These are phyloP conservation scores for Lepidocyrtoides sp. DNA, from an alignment of 2,888 invertebrate species.

Conservation along the genomic window DNA sequence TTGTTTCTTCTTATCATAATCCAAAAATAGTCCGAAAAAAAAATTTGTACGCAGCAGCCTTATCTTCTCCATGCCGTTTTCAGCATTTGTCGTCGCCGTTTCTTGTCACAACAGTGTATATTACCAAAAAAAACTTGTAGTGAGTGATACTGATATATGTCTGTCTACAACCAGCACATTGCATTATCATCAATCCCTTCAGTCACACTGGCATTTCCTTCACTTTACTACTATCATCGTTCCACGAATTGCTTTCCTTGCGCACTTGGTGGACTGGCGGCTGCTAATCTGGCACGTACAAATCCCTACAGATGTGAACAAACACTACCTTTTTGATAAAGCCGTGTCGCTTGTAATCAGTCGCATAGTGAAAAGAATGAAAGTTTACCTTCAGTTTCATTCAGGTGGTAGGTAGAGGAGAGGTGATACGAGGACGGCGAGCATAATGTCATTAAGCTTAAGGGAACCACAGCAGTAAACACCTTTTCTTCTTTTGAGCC, in stretches of 20 bases:
- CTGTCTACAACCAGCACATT: not conserved
- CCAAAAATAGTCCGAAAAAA: conserved; percentile 47
- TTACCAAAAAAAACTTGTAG: not conserved
- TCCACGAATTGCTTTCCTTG: conserved; percentile 35
- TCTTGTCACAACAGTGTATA: conserved; percentile 14
- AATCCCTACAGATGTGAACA: conserved; percentile 75
- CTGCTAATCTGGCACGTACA: conserved; percentile 76
- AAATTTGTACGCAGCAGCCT: conserved; percentile 14
- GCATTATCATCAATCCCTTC: conserved; percentile 44
- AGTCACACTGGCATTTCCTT: conserved; percentile 43
- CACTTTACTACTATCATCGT: conserved; percentile 28
- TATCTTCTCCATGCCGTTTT: conserved; percentile 29
- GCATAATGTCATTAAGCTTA: conserved; percentile 50
- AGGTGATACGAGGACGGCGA: not conserved
- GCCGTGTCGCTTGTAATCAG: conserved; percentile 71
- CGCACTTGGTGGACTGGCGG: conserved; percentile 56
- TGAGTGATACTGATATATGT: conserved; percentile 13
- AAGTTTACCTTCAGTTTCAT: conserved; percentile 39
- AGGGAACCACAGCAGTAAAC: conserved; percentile 51
- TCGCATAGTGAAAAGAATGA: conserved; percentile 55
- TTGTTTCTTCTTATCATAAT: conserved; percentile 61
- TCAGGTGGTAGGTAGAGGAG: conserved; percentile 26
- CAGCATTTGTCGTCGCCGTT: conserved; percentile 43
- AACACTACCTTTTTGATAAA: conserved; percentile 57
- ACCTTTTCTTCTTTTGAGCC: conserved; percentile 46